Evolutionary conservation across 2,113 vertebrate genomes (phyloP), one percentile per base, ranked within the genome.

Genomic region (Nycticryphes semicollaris): DNA sequence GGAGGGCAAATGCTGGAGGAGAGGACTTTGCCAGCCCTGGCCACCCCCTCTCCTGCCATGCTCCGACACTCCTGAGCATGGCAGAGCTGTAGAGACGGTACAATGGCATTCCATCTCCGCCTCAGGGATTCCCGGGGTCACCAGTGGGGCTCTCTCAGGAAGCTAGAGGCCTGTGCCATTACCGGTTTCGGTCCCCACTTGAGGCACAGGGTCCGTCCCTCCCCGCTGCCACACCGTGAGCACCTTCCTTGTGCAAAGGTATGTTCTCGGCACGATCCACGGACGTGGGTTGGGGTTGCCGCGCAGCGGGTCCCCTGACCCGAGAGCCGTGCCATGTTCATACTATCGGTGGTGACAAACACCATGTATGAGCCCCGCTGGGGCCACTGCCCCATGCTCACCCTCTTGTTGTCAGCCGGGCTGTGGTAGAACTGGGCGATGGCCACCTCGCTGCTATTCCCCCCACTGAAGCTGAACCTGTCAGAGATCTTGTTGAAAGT

Each of bases 361-460:
- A 51, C 31, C 6, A 3, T 0, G 4, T 14, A 14, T 2, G 10
- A 54, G 60, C 43, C 62, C 6, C 1, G 2, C 33, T 2, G 25
- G 75, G 21, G 14, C 28, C 1, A 8, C 19, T 22, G 31, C 62
- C 4, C 0, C 39, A 24, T 56, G 64, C 98, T 98, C 96, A 99
- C 99, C 97, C 99, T 98, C 94, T 98, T 98, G 97, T 99, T 99
- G 98, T 99, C 99, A 0, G 98, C 99, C 0, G 99, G 99, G 75
- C 99, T 99, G 98, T 99, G 99, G 97, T 99, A 99, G 98, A 99
- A 99, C 98, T 99, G 99, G 14, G 99, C 98, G 7, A 99, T 99
- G 94, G 99, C 98, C 63, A 98, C 98, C 70, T 98, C 98, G 4
- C 94, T 98, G 39, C 92, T 93, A 56, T 98, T 98, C 24, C 97